Percentiles rank a stretch among this genome's conserved stretches.
phyloP scores from a whole-genome alignment of 2,888 invertebrate genomes.

The Hecatera dysodea region DNA sequence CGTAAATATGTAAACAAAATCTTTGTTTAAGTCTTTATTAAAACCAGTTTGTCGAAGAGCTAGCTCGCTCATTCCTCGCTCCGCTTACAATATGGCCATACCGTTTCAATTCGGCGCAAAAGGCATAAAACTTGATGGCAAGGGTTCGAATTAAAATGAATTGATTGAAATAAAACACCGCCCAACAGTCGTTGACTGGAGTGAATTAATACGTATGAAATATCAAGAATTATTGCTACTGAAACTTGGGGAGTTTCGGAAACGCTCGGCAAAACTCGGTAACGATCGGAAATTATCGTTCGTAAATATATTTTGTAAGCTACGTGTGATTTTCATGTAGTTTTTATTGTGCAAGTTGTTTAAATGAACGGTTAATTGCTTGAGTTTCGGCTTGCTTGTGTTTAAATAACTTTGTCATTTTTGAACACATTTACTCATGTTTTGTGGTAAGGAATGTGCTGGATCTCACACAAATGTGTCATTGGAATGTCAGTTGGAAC shows the following conservation, averaged over 20 bases:
- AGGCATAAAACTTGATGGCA: slow-evolving; percentile 60
- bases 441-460: not conserved
- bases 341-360: slow-evolving; percentile 50
- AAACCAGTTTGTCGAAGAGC: not conserved
- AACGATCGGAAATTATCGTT: slow-evolving; percentile 51
- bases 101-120: slow-evolving; percentile 35
- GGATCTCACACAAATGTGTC: not conserved
- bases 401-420: not conserved
- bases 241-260: slow-evolving; percentile 56
- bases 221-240: slow-evolving; percentile 60
- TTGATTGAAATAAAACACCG: slow-evolving; percentile 69
- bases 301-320: slow-evolving; percentile 42
- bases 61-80: slow-evolving; percentile 18
- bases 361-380: not conserved
- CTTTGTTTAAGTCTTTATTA: not conserved
- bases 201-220: slow-evolving; percentile 62
- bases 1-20: too few species aligned
- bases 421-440: not conserved
- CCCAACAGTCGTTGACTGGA: slow-evolving; percentile 56
- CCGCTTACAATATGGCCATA: slow-evolving; percentile 26
- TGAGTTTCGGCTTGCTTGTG: not conserved
- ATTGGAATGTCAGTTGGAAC: not conserved
- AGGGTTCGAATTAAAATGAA: slow-evolving; percentile 65
- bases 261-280: slow-evolving; percentile 47
- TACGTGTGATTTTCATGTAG: slow-evolving; percentile 45